phyloP scores from a whole-genome alignment of 1,140 invertebrate species.

The Eufriesea mexicana region DNA sequence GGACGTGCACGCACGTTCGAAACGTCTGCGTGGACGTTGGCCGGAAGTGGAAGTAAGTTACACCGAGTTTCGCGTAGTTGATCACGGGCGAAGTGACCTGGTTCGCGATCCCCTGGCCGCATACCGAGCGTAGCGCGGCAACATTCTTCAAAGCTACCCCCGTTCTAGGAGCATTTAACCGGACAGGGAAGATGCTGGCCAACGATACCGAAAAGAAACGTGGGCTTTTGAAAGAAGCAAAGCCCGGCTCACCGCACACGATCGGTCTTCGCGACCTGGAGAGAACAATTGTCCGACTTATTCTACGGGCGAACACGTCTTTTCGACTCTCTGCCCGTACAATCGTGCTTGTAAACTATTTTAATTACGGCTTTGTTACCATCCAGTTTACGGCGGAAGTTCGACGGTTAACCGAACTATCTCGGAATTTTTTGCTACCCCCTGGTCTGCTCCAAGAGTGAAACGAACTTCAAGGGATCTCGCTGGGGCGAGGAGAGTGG shows the following conservation, averaged over 20 bases:
- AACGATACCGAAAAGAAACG: background rate
- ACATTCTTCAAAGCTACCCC: slow-evolving; percentile 29
- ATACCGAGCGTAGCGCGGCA: slow-evolving; percentile 14
- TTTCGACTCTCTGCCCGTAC: slow-evolving; percentile 17
- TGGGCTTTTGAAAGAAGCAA: background rate
- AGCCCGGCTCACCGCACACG: background rate
- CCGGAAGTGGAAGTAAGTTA: background rate
- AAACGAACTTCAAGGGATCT: slow-evolving; percentile 13
- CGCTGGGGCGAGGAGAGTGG: background rate
- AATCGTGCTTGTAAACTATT: slow-evolving; percentile 73
- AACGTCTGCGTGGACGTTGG: background rate
- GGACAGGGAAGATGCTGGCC: background rate
- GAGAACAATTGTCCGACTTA: slow-evolving; percentile 57
- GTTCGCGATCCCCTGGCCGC: slow-evolving; percentile 3
- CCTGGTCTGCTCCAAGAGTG: background rate
- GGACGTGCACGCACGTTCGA: background rate
- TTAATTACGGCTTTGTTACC: slow-evolving; percentile 72
- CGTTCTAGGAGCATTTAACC: background rate
- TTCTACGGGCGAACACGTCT: slow-evolving; percentile 45
- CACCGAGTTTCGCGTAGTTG: slow-evolving; percentile 27
- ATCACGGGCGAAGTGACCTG: background rate
- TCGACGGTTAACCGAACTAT: slow-evolving; percentile 16
- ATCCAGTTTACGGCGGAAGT: slow-evolving; percentile 27
- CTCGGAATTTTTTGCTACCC: slow-evolving; percentile 18
- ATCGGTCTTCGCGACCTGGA: background rate